Evolutionary conservation across 2,797 vertebrate species (phyloP).

Genomic region (Pseudocheirus occidentalis): DNA sequence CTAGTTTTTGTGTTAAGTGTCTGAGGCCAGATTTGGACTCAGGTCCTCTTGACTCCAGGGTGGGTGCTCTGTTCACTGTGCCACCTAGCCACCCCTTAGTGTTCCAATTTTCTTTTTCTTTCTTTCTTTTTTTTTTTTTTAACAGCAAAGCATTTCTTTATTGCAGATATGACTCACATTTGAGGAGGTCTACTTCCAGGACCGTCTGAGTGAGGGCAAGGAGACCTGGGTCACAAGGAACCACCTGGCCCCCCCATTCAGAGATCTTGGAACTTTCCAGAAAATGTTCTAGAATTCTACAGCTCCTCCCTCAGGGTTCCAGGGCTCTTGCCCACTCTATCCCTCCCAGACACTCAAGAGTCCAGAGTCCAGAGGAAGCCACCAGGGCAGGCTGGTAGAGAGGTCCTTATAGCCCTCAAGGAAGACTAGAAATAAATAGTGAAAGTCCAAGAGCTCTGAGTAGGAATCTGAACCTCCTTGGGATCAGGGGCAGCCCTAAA

Average conservation of each 20-base stretch:
- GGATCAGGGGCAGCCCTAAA: not conserved
- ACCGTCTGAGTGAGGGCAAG: not conserved
- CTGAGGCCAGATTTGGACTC: no score
- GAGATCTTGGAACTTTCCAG: not conserved
- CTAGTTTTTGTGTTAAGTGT: no score
- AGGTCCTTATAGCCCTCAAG: not conserved
- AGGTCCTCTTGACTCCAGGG: no score
- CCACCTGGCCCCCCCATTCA: not conserved
- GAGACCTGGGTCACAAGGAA: not conserved
- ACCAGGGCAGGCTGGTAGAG: not conserved
- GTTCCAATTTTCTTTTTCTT: no score
- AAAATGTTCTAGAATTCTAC: not conserved
- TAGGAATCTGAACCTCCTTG: not conserved
- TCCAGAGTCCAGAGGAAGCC: not conserved
- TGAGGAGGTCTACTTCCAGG: not conserved
- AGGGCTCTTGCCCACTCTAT: not conserved
- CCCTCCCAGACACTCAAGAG: not conserved
- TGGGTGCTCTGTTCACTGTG: no score
- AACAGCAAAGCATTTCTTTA: slow-evolving; percentile 41
- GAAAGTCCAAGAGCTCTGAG: not conserved
- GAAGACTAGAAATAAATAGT: not conserved
- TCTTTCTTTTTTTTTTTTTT: no score
- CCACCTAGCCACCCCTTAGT: no score
- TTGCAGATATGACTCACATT: not conserved
- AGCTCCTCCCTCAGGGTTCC: not conserved